Evolutionary conservation across 2,797 vertebrate species (phyloP).

Genomic region (Lophotriccus pileatus): DNA sequence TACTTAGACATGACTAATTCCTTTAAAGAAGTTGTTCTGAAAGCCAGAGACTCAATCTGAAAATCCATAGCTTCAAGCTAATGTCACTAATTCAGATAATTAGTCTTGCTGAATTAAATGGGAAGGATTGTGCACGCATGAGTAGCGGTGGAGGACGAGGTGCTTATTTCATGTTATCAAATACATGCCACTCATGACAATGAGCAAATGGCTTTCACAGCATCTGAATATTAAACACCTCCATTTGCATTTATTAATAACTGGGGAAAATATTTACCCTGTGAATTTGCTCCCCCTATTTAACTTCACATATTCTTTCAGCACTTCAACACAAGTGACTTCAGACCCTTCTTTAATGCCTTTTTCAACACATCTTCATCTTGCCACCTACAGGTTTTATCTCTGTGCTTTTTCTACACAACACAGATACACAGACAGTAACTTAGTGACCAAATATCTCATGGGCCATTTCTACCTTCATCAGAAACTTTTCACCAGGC

Average conservation of each 20-base stretch:
- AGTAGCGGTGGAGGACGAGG: background rate
- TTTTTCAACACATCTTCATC: background rate
- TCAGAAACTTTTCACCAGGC: background rate
- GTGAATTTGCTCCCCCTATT: background rate
- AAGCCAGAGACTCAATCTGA: background rate
- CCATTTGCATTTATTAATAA: background rate
- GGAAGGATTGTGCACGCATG: background rate
- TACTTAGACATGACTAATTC: slow-evolving; percentile 43
- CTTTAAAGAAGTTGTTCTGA: slow-evolving; percentile 39
- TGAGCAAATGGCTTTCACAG: background rate
- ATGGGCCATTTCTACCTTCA: background rate
- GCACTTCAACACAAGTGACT: background rate
- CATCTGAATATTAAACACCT: background rate
- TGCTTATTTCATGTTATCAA: slow-evolving; percentile 10
- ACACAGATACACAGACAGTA: background rate
- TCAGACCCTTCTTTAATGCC: background rate
- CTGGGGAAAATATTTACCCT: background rate
- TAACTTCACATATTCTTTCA: background rate
- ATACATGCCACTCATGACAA: background rate
- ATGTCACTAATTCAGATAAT: slow-evolving; percentile 56
- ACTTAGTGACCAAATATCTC: background rate
- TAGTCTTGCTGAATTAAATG: slow-evolving; percentile 60
- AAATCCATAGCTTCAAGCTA: slow-evolving; percentile 37
- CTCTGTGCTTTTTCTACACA: background rate
- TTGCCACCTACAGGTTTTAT: background rate